These are phyloP conservation scores for Tringa solitaria DNA, from an alignment of 2,113 vertebrate species.

Conservation along the genomic window DNA sequence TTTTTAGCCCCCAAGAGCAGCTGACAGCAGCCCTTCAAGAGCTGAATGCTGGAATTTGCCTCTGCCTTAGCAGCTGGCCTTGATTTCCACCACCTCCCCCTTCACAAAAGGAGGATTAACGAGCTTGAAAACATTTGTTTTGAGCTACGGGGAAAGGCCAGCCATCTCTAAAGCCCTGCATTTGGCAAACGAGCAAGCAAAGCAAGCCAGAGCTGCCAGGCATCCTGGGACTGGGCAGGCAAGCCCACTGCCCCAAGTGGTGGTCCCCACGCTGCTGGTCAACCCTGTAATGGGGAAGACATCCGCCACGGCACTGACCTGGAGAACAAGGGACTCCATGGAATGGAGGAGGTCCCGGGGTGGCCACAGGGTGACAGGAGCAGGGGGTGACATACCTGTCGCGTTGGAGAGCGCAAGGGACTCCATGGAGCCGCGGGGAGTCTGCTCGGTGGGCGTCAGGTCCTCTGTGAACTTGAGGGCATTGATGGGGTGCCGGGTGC, in stretches of 20 bases:
- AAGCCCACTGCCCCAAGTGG: accelerated
- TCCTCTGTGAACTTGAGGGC: slow-evolving; percentile 90
- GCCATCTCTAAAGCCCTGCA: background rate
- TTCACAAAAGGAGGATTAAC: slow-evolving; percentile 17
- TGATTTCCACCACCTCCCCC: background rate
- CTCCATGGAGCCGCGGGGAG: slow-evolving; percentile 93
- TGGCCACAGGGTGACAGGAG: background rate
- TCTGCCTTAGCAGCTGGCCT: background rate
- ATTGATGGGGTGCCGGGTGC: slow-evolving; percentile 91
- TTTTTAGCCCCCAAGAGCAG: background rate
- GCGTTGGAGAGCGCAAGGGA: slow-evolving; percentile 90
- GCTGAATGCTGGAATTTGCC: background rate
- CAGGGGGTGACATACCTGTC: slow-evolving; percentile 78
- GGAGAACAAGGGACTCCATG: background rate
- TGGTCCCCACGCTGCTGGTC: background rate
- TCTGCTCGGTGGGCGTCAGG: slow-evolving; percentile 89
- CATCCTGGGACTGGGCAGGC: accelerated
- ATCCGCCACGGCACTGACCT: accelerated
- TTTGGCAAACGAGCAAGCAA: background rate
- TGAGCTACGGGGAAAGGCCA: background rate
- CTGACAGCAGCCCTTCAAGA: slow-evolving; percentile 11
- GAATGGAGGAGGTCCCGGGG: accelerated
- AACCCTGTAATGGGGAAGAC: accelerated
- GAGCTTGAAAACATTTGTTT: slow-evolving; percentile 23
- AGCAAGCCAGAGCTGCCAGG: background rate